phyloP scores from a whole-genome alignment of 1,140 invertebrate genomes.

The Zaprionus ghesquierei region DNA sequence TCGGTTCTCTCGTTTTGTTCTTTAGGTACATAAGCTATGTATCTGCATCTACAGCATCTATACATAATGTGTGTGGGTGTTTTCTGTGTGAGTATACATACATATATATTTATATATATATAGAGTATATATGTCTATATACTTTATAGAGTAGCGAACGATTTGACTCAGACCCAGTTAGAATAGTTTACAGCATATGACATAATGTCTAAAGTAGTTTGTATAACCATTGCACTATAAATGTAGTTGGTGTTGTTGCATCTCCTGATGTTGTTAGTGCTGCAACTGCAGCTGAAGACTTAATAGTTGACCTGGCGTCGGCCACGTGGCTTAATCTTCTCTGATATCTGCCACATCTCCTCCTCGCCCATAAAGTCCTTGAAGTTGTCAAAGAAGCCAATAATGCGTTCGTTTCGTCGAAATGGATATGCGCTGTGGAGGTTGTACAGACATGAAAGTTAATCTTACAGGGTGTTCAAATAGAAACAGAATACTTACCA shows the following conservation, averaged over 20 bases:
- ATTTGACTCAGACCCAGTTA: conserved; percentile 58
- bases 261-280: conserved; percentile 14
- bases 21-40: conserved; percentile 38
- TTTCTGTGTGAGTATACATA: not conserved
- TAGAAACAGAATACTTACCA: conserved; percentile 85
- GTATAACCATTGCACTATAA: conserved; percentile 42
- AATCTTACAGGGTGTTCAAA: not conserved
- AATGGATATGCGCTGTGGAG: conserved; percentile 88
- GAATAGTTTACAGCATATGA: conserved; percentile 31
- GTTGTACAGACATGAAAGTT: not conserved
- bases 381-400: conserved; percentile 98
- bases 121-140: conserved; percentile 30
- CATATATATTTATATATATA: conserved; percentile 25
- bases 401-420: conserved; percentile 96
- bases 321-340: conserved; percentile 95
- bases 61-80: conserved; percentile 2
- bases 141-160: conserved; percentile 48
- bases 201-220: conserved; percentile 2
- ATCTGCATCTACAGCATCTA: conserved; percentile 45
- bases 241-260: conserved; percentile 52
- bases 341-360: conserved; percentile 98
- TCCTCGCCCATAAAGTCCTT: conserved; percentile 97
- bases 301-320: conserved; percentile 71
- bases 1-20: conserved; percentile 12
- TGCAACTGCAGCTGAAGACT: conserved; percentile 18